A percentile compares a stretch with the other conserved stretches of the same genome.
These are phyloP conservation scores for Dicrurus megarhynchus DNA, from an alignment of 2,113 vertebrate species.

Conservation along the genomic window DNA sequence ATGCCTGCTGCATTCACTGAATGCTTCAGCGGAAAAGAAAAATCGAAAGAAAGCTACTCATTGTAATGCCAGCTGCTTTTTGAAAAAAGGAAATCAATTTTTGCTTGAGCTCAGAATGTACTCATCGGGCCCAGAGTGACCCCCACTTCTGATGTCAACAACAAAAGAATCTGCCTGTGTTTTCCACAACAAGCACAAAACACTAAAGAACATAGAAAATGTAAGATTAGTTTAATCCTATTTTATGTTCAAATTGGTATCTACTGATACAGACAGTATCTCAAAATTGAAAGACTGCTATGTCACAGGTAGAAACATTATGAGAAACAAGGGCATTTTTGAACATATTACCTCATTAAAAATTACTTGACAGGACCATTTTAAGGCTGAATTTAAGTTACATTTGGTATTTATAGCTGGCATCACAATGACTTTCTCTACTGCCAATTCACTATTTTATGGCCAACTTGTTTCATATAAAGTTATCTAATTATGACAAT, in stretches of 20 bases:
- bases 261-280: slow-evolving; percentile 30
- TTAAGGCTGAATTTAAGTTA: slow-evolving; percentile 71
- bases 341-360: slow-evolving; percentile 33
- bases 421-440: slow-evolving; percentile 53
- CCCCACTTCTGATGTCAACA: slow-evolving; percentile 74
- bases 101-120: slow-evolving; percentile 76
- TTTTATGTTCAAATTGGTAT: slow-evolving; percentile 65
- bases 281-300: slow-evolving; percentile 21
- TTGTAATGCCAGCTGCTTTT: slow-evolving; percentile 82
- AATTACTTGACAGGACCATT: slow-evolving; percentile 54
- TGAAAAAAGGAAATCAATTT: slow-evolving; percentile 82
- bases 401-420: slow-evolving; percentile 65
- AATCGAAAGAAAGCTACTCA: slow-evolving; percentile 82
- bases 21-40: slow-evolving; percentile 81
- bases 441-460: slow-evolving; percentile 68
- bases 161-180: slow-evolving; percentile 72
- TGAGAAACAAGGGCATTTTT: neutral
- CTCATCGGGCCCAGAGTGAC: slow-evolving; percentile 69
- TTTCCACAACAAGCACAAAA: slow-evolving; percentile 69
- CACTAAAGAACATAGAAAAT: slow-evolving; percentile 65
- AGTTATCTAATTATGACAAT: slow-evolving; percentile 60
- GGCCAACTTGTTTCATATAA: slow-evolving; percentile 63
- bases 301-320: neutral
- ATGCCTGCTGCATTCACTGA: slow-evolving; percentile 79
- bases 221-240: slow-evolving; percentile 70